These are phyloP conservation scores for Drosophila vallismaia DNA, from an alignment of 2,888 invertebrate genomes.

Conservation along the genomic window DNA sequence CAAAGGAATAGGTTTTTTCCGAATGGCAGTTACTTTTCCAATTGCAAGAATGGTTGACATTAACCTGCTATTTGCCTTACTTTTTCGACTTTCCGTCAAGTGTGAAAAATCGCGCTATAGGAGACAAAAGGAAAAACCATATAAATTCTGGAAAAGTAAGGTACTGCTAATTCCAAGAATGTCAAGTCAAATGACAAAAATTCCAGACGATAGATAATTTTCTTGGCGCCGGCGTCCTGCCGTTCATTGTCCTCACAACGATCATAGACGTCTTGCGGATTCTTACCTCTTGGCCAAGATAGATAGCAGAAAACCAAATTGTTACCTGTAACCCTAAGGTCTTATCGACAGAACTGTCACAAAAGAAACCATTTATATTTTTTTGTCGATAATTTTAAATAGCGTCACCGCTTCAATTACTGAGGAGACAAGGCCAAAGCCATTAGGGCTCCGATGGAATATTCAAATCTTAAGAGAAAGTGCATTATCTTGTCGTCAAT, in stretches of 20 bases:
- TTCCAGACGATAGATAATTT: constrained; percentile 52
- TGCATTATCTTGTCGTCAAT: constrained; percentile 49
- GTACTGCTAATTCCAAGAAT: constrained; percentile 55
- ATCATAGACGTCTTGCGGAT: constrained; percentile 33
- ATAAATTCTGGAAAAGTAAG: constrained; percentile 39
- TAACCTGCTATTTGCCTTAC: constrained; percentile 33
- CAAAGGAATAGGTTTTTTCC: not conserved
- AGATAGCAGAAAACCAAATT: constrained; percentile 26
- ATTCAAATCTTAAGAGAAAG: constrained; percentile 24
- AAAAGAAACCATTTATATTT: constrained; percentile 27
- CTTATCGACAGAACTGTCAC: constrained; percentile 35
- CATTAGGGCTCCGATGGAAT: constrained; percentile 12
- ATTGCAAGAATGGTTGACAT: constrained; percentile 29
- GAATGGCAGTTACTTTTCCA: constrained; percentile 7
- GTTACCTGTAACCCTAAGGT: constrained; percentile 50
- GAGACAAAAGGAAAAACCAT: constrained; percentile 27
- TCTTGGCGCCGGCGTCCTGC: constrained; percentile 76
- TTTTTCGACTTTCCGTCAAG: constrained; percentile 45
- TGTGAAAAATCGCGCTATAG: constrained; percentile 68
- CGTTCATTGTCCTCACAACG: constrained; percentile 51
- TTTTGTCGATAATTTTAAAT: constrained; percentile 30
- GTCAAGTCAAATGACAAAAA: constrained; percentile 44
- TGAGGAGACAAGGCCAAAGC: constrained; percentile 26
- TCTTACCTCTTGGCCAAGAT: constrained; percentile 47
- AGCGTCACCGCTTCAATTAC: constrained; percentile 43